Evolutionary conservation across 2,888 invertebrate genomes (phyloP), one percentile per base, ranked within the genome.

Genomic region (Andrena bucephala): DNA sequence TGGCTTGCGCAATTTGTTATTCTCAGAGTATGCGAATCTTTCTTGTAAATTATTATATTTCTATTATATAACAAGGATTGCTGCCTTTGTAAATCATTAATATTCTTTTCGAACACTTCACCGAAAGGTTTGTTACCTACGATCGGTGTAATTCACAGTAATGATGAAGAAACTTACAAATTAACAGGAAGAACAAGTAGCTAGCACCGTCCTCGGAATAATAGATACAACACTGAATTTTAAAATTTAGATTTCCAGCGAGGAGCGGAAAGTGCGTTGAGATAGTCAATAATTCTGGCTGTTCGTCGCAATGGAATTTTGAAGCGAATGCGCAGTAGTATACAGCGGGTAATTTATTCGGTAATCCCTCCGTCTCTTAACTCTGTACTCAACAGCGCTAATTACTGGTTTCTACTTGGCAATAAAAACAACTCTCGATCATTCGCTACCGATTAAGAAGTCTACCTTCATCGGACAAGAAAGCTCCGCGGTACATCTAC

Each of bases 381-480:
- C 29, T 63, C 24, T 52, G 29, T 63, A 63, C 10, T 57, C 13
- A 62, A 52, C 27, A 48, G 48, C 27, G n/a, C n/a, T 24, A 68
- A 62, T 73, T 50, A 59, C 36, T 50, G 5, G 20, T 50, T 31
- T 31, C 52, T 62, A 54, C 10, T 16, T n/a, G n/a, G 6, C 6
- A 24, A n/a, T 24, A 20, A 50, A 48, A 27, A 60, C 24, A 78
- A 48, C 57, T 50, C 20, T 29, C 24, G 3, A 57, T 48, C 62
- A 36, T 69, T 54, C n/a, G 33, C 62, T 71, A 42, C 50, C 4
- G 48, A 65, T 33, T 70, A 59, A 31, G 6, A 52, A 62, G 54
- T 8, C 27, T 54, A 54, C 6, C 8, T 54, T 36, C 5, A 29
- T 54, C 13, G 7, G 24, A 77, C 31, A 48, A 54, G 24, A 36